Base-by-base conservation (phyloP, 2,888 invertebrate genomes). In the Flabesymbios commensalis region DNA sequence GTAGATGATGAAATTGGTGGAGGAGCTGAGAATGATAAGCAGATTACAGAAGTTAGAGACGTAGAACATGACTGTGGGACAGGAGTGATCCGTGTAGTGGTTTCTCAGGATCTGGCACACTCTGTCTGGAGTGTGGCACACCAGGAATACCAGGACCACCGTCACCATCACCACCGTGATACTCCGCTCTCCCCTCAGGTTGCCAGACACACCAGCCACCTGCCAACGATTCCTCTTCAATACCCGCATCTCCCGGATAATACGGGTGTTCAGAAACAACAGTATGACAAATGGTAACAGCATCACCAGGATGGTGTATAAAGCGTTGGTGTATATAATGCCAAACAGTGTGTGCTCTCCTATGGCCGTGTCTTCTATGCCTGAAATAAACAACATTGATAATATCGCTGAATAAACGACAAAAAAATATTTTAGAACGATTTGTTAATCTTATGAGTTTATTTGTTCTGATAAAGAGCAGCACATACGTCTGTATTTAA, bases 291-390 rank as follows among this genome's bases (percentile, higher is more conserved):
- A 28, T 5, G 61, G 61, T 10, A 58, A 22, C 17, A 57, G 10
- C 7, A 61, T 19, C 10, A 51, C 57, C 3, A 61, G 10, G 3
- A 58, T 22, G 17, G 61, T 61, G 26, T 58, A 61, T 19, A 61
- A 29, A 22, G 57, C 45, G 28, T 57, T 54, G 28, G 54, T 60
- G 31, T 60, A 60, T 22, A 56, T 32, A 14, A 32, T 60, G 33
- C 55, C 54, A 41, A 60, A 60, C 4, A 31, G 5, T 2, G 33
- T 60, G 5, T 51, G 17, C 24, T 26, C 41, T 1, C 57, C 57
- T 28, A 61, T 48, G 36, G 28, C 32, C 17, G 56, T 49, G 32
- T 41, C 68, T 72, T 48, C 66, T 77, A 78, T 76, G 75, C 59
- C 59, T 79, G 42, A 69, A 74, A n/a, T n/a, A n/a, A n/a, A n/a